Base-by-base conservation (phyloP, 2,888 invertebrate species). In the Dolomedes plantarius region DNA sequence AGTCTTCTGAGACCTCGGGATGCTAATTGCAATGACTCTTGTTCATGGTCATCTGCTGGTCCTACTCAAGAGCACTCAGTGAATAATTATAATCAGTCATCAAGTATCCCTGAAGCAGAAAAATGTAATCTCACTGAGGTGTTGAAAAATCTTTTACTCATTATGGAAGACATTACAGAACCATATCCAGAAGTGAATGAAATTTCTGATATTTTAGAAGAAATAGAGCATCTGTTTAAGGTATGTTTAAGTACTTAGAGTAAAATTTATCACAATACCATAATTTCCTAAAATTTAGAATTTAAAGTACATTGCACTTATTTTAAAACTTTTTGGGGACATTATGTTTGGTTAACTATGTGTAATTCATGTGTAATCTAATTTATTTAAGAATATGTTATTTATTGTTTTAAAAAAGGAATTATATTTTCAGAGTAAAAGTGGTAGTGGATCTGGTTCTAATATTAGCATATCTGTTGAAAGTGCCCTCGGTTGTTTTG, bases 401-500 rank as follows among this genome's bases (percentile, higher is more conserved):
- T n/a, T n/a, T n/a, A n/a, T n/a, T n/a, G n/a, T n/a, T n/a, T n/a
- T n/a, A n/a, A n/a, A n/a, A n/a, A n/a, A n/a, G n/a, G n/a, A n/a
- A 9, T 3, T 41, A 46, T 72, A 2, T 28, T 50, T 56, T 28
- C 19, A 86, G 69, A 46, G 71, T 13, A 36, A 72, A 73, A 71
- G 46, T 64, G 9, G 13, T 11, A 85, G 77, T 62, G 72, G 69
- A 68, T 71, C 88, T 79, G 89, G 91, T 62, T 92, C 92, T 71
- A 91, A 91, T 88, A 91, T 92, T 85, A 92, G 92, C 89, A 90
- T 92, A 72, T 92, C 92, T 64, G 92, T 93, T 86, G 92, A 92
- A 90, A 91, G 91, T 86, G 93, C 92, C 9, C 90, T 93, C 29
- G 92, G 91, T 87, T 92, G 92, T 62, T 93, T 93, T 89, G 92